Base-by-base conservation (phyloP, 1,140 invertebrate genomes). In the Pseudomyrmex dendroicus region DNA sequence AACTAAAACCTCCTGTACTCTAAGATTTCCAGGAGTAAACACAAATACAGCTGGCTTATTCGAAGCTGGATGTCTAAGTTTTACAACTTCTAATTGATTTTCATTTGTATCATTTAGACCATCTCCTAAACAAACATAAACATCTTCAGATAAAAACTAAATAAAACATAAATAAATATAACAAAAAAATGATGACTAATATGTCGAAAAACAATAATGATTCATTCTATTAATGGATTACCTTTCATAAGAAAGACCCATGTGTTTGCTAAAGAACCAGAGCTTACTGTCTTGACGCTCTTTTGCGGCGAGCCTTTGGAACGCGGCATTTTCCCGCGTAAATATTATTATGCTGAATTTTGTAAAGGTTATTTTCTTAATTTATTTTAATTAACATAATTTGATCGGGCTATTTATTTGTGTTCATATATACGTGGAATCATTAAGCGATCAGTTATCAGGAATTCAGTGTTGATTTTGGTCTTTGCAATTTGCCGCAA, bases 1-100 rank as follows among this genome's bases (percentile, higher is more conserved):
- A 56, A 96, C 96, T 62, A 96, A 89, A 64, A 97, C 94, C 91
- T 97, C 96, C 92, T 96, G 96, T 22, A 97, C 94, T 17, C 90
- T 95, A 64, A 92, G 93, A 95, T 94, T 95, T 82, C 92, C 95
- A 57, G 93, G 91, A 74, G 95, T 95, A 88, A 97, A 95, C 72
- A 96, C 93, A 89, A 96, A 97, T 90, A 96, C 95, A 5, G 95
- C 94, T 52, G 95, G 93, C 84, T 95, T 94, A 84, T 95, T 94
- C n/a, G 95, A 94, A 20, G 95, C 95, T 63, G 96, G 96, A 93
- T 97, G 96, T 83, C 95, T 93, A 15, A 97, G 95, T 88, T 97
- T 96, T 13, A 97, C 96, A 63, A 98, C 96, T 88, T 95, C 96
- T 48, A 96, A 96, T n/a, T 95, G 95, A 13, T 95, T 96, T 63